Evolutionary conservation across 2,888 invertebrate species (phyloP).

Genomic region (Venustoraphidia nigricollis): DNA sequence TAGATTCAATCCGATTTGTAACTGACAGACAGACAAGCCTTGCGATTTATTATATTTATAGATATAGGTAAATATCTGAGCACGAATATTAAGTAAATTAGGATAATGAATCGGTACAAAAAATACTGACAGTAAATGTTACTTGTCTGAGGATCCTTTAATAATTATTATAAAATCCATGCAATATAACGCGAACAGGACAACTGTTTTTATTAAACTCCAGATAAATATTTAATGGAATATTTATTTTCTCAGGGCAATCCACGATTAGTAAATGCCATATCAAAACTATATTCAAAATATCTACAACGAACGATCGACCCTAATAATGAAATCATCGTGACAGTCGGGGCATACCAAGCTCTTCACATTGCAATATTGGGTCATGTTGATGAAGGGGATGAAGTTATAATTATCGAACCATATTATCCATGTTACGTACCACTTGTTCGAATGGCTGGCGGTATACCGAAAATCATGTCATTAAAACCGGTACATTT

Average conservation of each 20-base stretch:
- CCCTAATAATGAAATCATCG: conserved; percentile 42
- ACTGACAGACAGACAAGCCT: no score
- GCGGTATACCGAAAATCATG: conserved; percentile 46
- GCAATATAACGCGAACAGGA: no score
- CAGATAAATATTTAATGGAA: neutral
- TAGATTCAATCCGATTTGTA: no score
- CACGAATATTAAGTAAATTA: no score
- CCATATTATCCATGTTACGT: conserved; percentile 61
- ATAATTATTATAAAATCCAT: no score
- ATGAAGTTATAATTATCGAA: conserved; percentile 53
- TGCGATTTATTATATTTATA: no score
- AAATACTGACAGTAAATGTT: no score
- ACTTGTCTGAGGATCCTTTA: no score
- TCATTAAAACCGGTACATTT: conserved; percentile 37
- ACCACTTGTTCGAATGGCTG: conserved; percentile 46
- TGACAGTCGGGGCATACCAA: conserved; percentile 55
- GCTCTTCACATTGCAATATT: conserved; percentile 43
- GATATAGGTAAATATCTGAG: no score
- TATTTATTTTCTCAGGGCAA: conserved; percentile 43
- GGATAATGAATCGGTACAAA: no score
- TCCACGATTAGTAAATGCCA: conserved; percentile 42
- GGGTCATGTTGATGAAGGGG: conserved; percentile 43
- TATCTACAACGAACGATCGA: conserved; percentile 38
- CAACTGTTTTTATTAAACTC: no score
- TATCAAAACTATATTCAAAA: conserved; percentile 44